These are phyloP conservation scores for Agriotes lineatus DNA, from an alignment of 2,888 invertebrate species.

Conservation along the genomic window DNA sequence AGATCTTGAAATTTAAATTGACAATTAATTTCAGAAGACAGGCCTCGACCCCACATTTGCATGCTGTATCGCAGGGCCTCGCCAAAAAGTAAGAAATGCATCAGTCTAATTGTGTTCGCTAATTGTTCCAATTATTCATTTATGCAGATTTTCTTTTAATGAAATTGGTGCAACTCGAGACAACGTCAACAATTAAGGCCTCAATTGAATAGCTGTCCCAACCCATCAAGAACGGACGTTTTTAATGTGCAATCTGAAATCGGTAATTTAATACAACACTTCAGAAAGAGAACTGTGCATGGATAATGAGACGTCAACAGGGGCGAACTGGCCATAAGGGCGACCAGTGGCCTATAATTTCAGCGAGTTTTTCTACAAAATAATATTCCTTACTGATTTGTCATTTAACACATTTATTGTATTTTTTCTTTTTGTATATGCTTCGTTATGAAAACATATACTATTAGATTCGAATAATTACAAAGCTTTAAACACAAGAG, in stretches of 20 bases:
- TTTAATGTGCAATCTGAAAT: background rate
- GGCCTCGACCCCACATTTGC: slow-evolving; percentile 9
- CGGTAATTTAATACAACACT: slow-evolving; percentile 5
- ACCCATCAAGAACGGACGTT: background rate
- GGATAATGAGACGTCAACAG: slow-evolving; percentile 9
- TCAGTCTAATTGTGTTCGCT: slow-evolving; percentile 13
- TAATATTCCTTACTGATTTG: too few relatives aligned
- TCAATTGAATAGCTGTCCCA: background rate
- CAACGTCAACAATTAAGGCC: background rate
- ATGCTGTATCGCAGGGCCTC: slow-evolving; percentile 4
- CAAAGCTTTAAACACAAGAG: too few relatives aligned
- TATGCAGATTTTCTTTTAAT: slow-evolving; percentile 8
- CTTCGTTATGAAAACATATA: too few relatives aligned
- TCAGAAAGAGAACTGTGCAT: slow-evolving; percentile 12
- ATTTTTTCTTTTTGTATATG: too few relatives aligned
- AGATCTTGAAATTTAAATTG: slow-evolving; percentile 29
- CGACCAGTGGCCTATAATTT: too few relatives aligned
- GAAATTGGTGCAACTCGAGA: background rate
- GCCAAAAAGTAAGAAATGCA: slow-evolving; percentile 2
- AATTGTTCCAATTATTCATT: slow-evolving; percentile 16
- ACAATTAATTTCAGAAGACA: slow-evolving; percentile 20
- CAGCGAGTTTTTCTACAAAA: too few relatives aligned
- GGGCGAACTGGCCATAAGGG: too few relatives aligned
- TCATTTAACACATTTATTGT: too few relatives aligned
- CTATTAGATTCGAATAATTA: too few relatives aligned